These are phyloP conservation scores for Sebastes ruberrimus DNA, from an alignment of 2,797 vertebrate genomes.

Conservation along the genomic window DNA sequence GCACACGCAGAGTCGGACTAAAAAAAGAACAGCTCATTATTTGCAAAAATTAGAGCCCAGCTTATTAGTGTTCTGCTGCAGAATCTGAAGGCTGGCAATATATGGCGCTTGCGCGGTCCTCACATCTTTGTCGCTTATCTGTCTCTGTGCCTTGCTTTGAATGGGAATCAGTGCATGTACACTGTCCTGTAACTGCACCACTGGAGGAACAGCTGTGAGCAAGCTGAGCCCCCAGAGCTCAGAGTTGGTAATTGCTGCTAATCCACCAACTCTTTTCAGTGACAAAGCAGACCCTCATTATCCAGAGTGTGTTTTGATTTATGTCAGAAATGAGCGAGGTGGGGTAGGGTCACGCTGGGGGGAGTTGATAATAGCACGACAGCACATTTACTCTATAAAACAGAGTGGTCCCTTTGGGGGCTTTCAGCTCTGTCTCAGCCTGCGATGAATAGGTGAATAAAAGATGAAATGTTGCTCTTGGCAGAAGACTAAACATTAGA, in stretches of 20 bases:
- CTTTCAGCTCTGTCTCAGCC: constrained; percentile 38
- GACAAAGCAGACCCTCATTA: constrained; percentile 43
- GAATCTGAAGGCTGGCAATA: neutral
- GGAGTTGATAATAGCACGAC: constrained; percentile 37
- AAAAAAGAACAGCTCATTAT: neutral
- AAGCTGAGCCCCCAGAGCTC: constrained; percentile 25
- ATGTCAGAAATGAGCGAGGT: constrained; percentile 34
- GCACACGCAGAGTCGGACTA: neutral
- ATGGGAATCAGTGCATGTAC: constrained; percentile 1
- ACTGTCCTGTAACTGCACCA: constrained; percentile 34
- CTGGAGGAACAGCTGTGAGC: constrained; percentile 18
- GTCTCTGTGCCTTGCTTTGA: constrained; percentile 9
- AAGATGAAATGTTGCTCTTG: constrained; percentile 29
- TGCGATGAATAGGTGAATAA: constrained; percentile 27
- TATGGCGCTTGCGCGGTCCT: neutral
- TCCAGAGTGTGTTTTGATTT: constrained; percentile 47
- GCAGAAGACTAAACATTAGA: constrained; percentile 9
- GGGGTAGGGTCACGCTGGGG: constrained; percentile 20
- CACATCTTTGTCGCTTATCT: neutral
- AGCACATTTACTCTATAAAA: constrained; percentile 45
- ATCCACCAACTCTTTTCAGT: constrained; percentile 34
- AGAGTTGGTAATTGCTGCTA: constrained; percentile 37
- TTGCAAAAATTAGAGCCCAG: constrained; percentile 4
- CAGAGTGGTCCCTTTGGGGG: constrained; percentile 37
- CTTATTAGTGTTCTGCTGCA: constrained; percentile 3